These are phyloP conservation scores for Oegoconia quadripuncta DNA, from an alignment of 2,888 invertebrate genomes.

Conservation along the genomic window DNA sequence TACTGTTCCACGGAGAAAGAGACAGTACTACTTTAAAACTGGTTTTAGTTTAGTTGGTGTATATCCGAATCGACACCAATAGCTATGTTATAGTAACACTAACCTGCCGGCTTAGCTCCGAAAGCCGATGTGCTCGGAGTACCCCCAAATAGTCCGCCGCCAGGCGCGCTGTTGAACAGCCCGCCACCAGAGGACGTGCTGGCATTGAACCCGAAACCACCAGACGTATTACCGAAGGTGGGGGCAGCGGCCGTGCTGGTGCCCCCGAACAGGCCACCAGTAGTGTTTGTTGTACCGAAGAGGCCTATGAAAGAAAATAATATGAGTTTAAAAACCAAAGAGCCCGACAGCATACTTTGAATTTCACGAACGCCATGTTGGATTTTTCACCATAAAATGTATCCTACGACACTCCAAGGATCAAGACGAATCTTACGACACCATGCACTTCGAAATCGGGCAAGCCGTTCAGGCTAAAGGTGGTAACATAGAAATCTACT, in stretches of 20 bases:
- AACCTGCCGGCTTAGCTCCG: constrained; percentile 76
- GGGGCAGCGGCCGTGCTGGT: constrained; percentile 67
- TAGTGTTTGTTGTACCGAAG: constrained; percentile 79
- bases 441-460: too few species aligned
- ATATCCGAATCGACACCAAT: too few species aligned
- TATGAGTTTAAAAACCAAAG: not conserved
- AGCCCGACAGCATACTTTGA: too few species aligned
- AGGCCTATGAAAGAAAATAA: constrained; percentile 60
- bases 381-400: too few species aligned
- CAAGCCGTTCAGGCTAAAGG: too few species aligned
- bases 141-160: constrained; percentile 80
- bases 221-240: constrained; percentile 82
- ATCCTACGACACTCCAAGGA: too few species aligned
- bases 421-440: too few species aligned
- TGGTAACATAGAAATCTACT: too few species aligned
- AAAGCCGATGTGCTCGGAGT: constrained; percentile 79
- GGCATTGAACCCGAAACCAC: constrained; percentile 62
- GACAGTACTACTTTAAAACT: too few species aligned
- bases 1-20: too few species aligned
- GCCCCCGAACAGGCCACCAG: constrained; percentile 55
- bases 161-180: constrained; percentile 74
- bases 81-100: constrained; percentile 18
- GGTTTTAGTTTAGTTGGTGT: too few species aligned
- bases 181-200: constrained; percentile 68
- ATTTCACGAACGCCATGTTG: too few species aligned